These are phyloP conservation scores for Myiozetetes cayanensis DNA, from an alignment of 2,113 vertebrate species.

Conservation along the genomic window DNA sequence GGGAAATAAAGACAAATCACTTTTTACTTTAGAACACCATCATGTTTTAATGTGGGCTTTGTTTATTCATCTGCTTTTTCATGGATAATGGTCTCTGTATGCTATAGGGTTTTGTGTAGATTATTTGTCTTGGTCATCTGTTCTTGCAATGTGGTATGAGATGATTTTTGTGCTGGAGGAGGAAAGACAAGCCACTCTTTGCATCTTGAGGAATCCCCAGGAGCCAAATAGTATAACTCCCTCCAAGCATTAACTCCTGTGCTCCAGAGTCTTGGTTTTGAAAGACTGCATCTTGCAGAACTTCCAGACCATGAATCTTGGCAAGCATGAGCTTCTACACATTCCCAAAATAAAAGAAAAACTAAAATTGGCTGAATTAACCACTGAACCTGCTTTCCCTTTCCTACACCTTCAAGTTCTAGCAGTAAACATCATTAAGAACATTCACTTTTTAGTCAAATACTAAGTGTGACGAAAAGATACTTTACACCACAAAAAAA, in stretches of 20 bases:
- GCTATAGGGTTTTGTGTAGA: not conserved
- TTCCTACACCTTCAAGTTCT: not conserved
- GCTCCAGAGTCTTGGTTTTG: not conserved
- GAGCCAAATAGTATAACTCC: not conserved
- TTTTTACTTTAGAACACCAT: not conserved
- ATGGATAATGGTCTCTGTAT: not conserved
- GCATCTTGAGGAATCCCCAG: not conserved
- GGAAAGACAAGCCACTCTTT: not conserved
- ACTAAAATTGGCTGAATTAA: not conserved
- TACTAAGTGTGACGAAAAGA: not conserved
- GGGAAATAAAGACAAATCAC: not conserved
- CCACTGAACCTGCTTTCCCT: not conserved
- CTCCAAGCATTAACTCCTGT: not conserved
- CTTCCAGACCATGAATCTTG: constrained; percentile 30
- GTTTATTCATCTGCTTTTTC: not conserved
- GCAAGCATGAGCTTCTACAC: not conserved
- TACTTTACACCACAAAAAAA: not conserved
- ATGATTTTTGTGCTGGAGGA: not conserved
- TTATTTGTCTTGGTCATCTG: not conserved
- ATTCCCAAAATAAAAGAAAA: not conserved
- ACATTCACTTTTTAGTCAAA: not conserved
- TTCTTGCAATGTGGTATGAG: not conserved
- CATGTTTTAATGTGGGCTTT: not conserved
- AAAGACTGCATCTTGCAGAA: not conserved
- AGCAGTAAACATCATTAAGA: not conserved